Percentiles rank a stretch among this genome's conserved stretches.
phyloP scores from a whole-genome alignment of 2,797 vertebrate genomes.

The Pseudochaenichthys georgianus region DNA sequence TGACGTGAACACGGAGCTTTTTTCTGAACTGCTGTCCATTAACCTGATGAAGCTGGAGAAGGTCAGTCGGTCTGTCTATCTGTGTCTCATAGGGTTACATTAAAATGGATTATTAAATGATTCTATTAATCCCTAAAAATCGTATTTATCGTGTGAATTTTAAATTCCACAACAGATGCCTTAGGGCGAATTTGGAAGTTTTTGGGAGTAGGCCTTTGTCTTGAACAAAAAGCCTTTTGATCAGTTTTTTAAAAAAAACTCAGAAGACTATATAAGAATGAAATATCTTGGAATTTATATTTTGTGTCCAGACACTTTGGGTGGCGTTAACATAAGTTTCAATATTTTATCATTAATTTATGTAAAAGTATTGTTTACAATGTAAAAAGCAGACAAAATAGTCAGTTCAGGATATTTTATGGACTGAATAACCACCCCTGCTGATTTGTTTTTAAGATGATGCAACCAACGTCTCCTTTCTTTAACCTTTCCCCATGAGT shows the following conservation, averaged over 20 bases:
- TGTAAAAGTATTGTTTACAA: not conserved
- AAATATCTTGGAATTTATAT: not conserved
- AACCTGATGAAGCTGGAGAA: slow-evolving; percentile 94
- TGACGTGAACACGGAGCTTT: slow-evolving; percentile 85
- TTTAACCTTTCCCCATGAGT: not conserved
- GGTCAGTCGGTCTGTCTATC: slow-evolving; percentile 75
- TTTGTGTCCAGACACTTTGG: not conserved
- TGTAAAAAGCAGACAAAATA: not conserved
- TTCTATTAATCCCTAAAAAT: not conserved
- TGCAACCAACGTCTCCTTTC: not conserved
- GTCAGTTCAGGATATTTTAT: not conserved
- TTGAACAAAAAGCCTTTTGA: not conserved
- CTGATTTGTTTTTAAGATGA: not conserved
- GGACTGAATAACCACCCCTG: not conserved
- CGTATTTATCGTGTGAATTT: not conserved
- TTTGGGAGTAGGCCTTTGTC: not conserved
- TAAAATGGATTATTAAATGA: no score
- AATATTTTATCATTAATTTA: not conserved
- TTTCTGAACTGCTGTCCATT: slow-evolving; percentile 87
- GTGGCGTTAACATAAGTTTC: not conserved
- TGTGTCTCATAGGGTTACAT: not conserved
- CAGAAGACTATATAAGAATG: not conserved
- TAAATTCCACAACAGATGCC: not conserved
- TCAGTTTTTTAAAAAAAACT: not conserved
- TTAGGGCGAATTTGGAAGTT: not conserved